Evolutionary conservation across 2,797 vertebrate species (phyloP).

Genomic region (Brotogeris chrysoptera): DNA sequence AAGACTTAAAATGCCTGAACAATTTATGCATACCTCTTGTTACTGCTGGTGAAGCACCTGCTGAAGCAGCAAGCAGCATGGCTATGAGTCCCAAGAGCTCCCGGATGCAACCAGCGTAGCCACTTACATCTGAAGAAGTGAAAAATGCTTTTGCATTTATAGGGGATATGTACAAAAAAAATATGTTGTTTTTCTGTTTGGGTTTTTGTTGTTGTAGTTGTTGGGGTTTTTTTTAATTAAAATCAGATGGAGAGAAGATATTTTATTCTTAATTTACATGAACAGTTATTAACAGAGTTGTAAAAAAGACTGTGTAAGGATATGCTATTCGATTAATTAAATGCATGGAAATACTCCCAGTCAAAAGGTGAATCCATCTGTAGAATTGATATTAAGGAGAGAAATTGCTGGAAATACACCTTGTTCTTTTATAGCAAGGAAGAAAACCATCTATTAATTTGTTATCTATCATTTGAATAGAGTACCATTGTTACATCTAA

Average conservation of each 20-base stretch:
- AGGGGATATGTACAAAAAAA: not conserved
- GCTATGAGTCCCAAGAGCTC: not conserved
- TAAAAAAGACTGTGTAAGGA: not conserved
- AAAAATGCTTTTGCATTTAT: not conserved
- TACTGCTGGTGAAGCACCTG: not conserved
- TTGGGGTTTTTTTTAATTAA: not conserved
- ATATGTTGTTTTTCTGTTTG: fast-evolving
- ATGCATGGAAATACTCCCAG: not conserved
- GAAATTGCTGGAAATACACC: not conserved
- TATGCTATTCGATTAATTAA: not conserved
- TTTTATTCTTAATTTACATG: not conserved
- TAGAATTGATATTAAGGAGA: not conserved
- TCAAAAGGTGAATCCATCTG: not conserved
- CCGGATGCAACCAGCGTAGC: not conserved
- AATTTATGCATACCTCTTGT: not conserved
- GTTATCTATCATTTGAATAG: not conserved
- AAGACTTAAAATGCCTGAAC: not conserved
- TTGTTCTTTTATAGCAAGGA: not conserved
- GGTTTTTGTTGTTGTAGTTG: not conserved
- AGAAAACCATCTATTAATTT: not conserved
- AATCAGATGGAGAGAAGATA: not conserved
- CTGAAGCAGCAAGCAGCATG: not conserved
- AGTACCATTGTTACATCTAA: not conserved
- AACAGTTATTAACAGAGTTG: not conserved
- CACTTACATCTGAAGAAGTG: not conserved